Evolutionary conservation across 2,113 vertebrate species (phyloP), one percentile per base, ranked within the genome.

Genomic region (Aegithalos caudatus): DNA sequence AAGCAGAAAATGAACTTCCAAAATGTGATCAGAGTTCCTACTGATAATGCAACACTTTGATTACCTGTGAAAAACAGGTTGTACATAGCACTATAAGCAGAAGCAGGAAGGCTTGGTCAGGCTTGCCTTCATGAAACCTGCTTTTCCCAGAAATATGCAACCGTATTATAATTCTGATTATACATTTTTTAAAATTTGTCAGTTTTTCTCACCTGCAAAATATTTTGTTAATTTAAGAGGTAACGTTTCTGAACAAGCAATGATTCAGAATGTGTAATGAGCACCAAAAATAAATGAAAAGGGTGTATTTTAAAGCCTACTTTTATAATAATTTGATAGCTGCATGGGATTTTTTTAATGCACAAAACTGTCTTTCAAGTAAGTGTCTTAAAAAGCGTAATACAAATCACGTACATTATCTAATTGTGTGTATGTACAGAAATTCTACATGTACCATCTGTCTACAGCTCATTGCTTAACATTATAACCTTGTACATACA

Each of bases 1-100:
- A 60, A 80, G 44, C 48, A 92, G 74, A 82, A 88, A 97, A 96
- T 73, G 45, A 96, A 97, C 83, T 96, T 96, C 66, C 23, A 95
- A 94, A 97, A 94, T 13, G 18, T 0, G 1, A 40, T 70, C 27
- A 9, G 58, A 73, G 31, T 22, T 95, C 51, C 65, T 56, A 67
- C 40, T 13, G 67, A 83, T 37, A 86, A 88, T 73, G 62, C 6
- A 2, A 74, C 22, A 3, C 56, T 78, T 70, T 1, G 20, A 51
- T n/a, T 71, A 51, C 54, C 14, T 3, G 20, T 56, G 78, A 73
- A 90, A 61, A 90, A 62, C 4, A 12, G 51, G 23, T 58, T 47
- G 38, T 29, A 51, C 0, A 1, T 6, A 64, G 42, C 28, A 62
- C 58, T 27, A 2, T 12, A 60, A 72, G 62, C 35, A 83, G 51